Percentiles rank a stretch among this genome's conserved stretches.
Evolutionary conservation across 2,888 invertebrate genomes (phyloP).

Genomic region (Pristionchus exspectatus): DNA sequence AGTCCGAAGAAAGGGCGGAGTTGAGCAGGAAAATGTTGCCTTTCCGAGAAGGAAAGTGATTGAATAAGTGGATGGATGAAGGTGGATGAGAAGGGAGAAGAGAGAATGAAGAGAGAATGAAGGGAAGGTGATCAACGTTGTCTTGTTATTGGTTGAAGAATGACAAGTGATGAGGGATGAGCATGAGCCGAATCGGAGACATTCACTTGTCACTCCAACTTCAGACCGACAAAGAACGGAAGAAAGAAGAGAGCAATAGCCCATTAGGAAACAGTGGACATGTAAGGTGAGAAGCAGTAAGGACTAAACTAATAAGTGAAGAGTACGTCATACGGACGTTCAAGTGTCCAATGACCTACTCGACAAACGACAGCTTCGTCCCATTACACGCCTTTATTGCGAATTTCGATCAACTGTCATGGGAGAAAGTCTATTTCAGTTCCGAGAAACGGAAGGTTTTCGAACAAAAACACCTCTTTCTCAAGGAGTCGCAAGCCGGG

Average conservation of each 20-base stretch:
- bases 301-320: background rate
- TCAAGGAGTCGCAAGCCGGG: background rate
- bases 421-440: background rate
- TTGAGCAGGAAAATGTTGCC: background rate
- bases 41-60: slow-evolving; percentile 3
- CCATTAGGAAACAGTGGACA: background rate
- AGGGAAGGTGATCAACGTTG: background rate
- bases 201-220: background rate
- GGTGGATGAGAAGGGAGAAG: background rate
- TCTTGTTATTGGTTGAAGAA: slow-evolving; percentile 26
- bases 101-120: background rate
- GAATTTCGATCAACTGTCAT: background rate
- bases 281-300: slow-evolving; percentile 5
- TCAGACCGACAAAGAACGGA: background rate
- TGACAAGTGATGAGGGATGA: slow-evolving; percentile 42
- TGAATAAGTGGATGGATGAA: slow-evolving; percentile 2
- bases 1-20: background rate
- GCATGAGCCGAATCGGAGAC: slow-evolving; percentile 17
- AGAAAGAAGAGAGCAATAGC: background rate
- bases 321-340: background rate
- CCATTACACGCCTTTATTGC: slow-evolving; percentile 27
- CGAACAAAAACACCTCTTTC: background rate
- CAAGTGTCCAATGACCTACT: slow-evolving; percentile 34
- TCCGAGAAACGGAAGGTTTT: slow-evolving; percentile 30
- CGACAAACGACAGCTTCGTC: slow-evolving; percentile 2